Conservation (phyloP, 2,888 invertebrate genomes). For the Chrysomela aeneicollis region DNA sequence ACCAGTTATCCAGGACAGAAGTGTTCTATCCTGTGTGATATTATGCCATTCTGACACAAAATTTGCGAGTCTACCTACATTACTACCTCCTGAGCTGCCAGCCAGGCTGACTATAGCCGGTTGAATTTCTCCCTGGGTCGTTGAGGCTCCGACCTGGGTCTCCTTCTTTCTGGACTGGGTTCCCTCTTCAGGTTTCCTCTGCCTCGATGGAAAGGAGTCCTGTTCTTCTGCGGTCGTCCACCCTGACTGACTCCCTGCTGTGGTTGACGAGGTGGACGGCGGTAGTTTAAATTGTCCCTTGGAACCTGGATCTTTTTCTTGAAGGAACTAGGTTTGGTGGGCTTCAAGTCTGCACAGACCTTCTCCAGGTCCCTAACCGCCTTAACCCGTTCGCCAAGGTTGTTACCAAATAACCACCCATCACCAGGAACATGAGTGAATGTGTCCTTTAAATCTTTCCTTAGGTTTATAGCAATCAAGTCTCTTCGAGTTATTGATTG, state of each 20-base stretch:
- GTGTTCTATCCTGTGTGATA: not conserved
- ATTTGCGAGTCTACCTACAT: not conserved
- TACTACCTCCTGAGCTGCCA: not conserved
- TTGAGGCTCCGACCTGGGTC: not conserved
- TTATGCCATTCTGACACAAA: not conserved
- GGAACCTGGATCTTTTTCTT: not conserved
- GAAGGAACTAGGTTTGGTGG: conserved; percentile 7
- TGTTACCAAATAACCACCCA: conserved; percentile 29
- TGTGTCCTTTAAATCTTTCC: conserved; percentile 28
- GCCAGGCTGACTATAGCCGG: too few relatives aligned
- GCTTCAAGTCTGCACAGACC: conserved; percentile 23
- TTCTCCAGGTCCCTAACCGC: conserved; percentile 24
- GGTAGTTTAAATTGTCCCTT: conserved; percentile 20
- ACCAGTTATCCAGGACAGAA: conserved; percentile 2
- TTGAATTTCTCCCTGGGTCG: not conserved
- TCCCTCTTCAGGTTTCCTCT: not conserved
- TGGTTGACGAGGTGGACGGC: conserved; percentile 27
- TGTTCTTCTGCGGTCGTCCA: conserved; percentile 15
- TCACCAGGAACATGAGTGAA: conserved; percentile 17
- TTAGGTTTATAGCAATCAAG: conserved; percentile 21
- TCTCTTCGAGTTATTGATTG: conserved; percentile 25
- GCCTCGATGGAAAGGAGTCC: not conserved
- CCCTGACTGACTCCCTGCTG: conserved; percentile 22
- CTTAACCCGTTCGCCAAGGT: conserved; percentile 25
- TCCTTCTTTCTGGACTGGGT: not conserved